Conservation (phyloP, 92 coral and sea anemone genomes). For the Ricordea florida region DNA sequence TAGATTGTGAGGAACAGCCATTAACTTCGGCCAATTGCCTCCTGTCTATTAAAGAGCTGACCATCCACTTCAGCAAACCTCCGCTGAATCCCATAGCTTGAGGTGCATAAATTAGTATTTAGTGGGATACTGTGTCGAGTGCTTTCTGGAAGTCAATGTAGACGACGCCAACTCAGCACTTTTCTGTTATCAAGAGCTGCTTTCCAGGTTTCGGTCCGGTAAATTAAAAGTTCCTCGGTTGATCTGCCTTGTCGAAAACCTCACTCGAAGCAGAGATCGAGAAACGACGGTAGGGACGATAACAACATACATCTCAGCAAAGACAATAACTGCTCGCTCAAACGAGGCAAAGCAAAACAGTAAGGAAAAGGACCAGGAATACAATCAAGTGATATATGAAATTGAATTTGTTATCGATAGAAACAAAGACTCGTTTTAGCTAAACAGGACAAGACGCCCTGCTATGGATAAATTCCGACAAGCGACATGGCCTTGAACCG, state of each 20-base stretch:
- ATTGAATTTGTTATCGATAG: too few species aligned
- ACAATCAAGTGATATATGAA: too few species aligned
- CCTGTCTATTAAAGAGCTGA: conserved; percentile 13
- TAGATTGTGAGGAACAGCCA: conserved; percentile 8
- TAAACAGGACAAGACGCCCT: too few species aligned
- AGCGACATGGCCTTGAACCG: too few species aligned
- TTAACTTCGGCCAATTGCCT: conserved; percentile 13
- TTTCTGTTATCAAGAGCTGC: background rate
- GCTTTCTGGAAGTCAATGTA: conserved; percentile 27
- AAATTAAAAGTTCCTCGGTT: conserved; percentile 10
- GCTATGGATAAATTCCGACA: too few species aligned
- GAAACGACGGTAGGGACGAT: background rate
- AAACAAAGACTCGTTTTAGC: too few species aligned
- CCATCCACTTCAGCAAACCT: conserved; percentile 11
- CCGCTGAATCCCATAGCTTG: conserved; percentile 24
- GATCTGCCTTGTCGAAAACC: conserved; percentile 47
- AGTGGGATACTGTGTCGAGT: conserved; percentile 4
- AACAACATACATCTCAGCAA: too few species aligned
- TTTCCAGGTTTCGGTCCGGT: conserved; percentile 19
- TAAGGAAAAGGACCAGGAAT: too few species aligned
- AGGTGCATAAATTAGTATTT: background rate
- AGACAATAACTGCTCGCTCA: too few species aligned
- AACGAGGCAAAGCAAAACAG: too few species aligned
- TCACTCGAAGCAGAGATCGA: background rate
- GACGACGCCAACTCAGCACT: conserved; percentile 10